Evolutionary conservation across 1,140 invertebrate genomes (phyloP).

Genomic region (Coptotermes formosanus): DNA sequence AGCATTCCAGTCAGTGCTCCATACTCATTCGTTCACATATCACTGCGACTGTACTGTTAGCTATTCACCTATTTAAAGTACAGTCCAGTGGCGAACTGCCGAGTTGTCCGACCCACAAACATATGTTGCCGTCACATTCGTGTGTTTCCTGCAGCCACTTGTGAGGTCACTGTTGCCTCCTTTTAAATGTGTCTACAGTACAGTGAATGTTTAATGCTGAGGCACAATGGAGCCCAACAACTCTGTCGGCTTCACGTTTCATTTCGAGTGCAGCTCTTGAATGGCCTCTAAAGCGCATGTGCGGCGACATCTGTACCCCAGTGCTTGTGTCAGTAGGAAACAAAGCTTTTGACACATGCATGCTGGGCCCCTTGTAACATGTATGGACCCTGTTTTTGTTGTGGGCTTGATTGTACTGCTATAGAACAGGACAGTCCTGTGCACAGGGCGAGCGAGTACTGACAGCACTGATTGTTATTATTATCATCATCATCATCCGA

Average conservation of each 20-base stretch:
- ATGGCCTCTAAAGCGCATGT: not conserved
- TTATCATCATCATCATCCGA: too few relatives aligned
- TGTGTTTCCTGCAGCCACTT: not conserved
- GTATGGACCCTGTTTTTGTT: too few relatives aligned
- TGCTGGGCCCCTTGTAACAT: too few relatives aligned
- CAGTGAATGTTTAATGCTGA: not conserved
- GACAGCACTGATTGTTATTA: too few relatives aligned
- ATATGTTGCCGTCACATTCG: not conserved
- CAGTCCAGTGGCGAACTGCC: not conserved
- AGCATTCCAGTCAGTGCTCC: too few relatives aligned
- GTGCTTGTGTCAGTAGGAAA: not conserved
- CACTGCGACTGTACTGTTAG: too few relatives aligned
- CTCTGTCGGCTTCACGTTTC: not conserved
- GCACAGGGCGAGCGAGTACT: too few relatives aligned
- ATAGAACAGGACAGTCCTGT: too few relatives aligned
- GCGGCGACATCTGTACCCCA: not conserved
- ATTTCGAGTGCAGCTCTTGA: not conserved
- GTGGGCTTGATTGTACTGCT: too few relatives aligned
- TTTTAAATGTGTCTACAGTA: not conserved
- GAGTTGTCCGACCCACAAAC: not conserved
- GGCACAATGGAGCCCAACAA: not conserved
- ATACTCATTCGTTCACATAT: too few relatives aligned
- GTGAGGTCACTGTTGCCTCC: not conserved
- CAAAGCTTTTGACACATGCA: not conserved
- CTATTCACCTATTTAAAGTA: too few relatives aligned